Percentiles rank a stretch among this genome's conserved stretches.
These are phyloP conservation scores for Corythoichthys haematopterus DNA, from an alignment of 2,113 vertebrate species.

Conservation along the genomic window DNA sequence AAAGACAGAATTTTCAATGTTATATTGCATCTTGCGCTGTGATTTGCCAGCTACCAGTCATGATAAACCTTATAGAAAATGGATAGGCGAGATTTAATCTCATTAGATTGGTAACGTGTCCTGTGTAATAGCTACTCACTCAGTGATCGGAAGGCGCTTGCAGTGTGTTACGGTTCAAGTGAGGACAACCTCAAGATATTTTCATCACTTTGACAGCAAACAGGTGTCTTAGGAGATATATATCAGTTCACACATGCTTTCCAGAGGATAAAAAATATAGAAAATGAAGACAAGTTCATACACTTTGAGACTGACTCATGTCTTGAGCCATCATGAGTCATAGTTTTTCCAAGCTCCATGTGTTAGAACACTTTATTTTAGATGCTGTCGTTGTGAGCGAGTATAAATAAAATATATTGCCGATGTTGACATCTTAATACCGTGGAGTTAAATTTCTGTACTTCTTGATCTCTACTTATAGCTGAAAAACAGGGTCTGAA, in stretches of 20 bases:
- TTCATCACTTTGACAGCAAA: slow-evolving; percentile 31
- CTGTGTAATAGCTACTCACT: too few relatives aligned
- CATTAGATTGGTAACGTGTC: too few relatives aligned
- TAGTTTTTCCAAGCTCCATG: not conserved
- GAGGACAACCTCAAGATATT: slow-evolving; percentile 32
- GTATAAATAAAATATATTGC: slow-evolving; percentile 25
- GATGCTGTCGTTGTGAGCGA: not conserved
- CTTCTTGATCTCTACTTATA: slow-evolving; percentile 2
- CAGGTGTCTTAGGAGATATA: slow-evolving; percentile 31
- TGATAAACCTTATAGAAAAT: too few relatives aligned
- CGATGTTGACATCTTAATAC: slow-evolving; percentile 36
- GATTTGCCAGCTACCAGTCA: too few relatives aligned
- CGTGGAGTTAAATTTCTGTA: slow-evolving; percentile 30
- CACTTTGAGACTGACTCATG: not conserved
- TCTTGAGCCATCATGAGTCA: not conserved
- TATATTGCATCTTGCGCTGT: too few relatives aligned
- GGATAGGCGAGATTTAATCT: too few relatives aligned
- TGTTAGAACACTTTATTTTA: not conserved
- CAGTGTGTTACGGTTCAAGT: not conserved
- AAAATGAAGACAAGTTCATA: slow-evolving; percentile 10
- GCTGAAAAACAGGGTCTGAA: not conserved
- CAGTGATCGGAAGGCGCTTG: too few relatives aligned
- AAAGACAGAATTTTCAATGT: too few relatives aligned
- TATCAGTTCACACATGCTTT: slow-evolving; percentile 15
- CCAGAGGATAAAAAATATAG: slow-evolving; percentile 7